phyloP scores from a whole-genome alignment of 2,888 invertebrate species.

The Cryptosula pallasiana region DNA sequence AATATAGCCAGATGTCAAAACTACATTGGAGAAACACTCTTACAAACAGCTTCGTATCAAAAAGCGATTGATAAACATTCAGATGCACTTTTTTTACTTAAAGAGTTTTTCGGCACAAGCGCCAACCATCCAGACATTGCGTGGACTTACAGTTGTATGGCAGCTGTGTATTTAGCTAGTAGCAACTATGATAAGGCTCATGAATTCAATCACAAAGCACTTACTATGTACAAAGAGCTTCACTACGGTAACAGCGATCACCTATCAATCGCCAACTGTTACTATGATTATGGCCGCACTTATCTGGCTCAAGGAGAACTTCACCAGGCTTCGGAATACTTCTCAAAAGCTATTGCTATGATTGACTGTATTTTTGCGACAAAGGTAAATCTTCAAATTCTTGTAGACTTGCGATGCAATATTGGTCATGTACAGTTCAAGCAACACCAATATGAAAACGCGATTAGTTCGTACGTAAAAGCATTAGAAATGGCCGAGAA shows the following conservation, averaged over 20 bases:
- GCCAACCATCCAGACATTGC: conserved; percentile 9
- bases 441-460: background rate
- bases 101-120: background rate
- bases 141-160: background rate
- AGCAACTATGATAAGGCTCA: background rate
- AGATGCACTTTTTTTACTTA: background rate
- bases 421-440: background rate
- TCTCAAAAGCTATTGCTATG: background rate
- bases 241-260: background rate
- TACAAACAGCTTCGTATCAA: background rate
- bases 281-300: background rate
- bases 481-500: background rate
- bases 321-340: conserved; percentile 3
- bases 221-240: background rate
- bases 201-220: background rate
- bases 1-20: background rate
- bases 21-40: background rate
- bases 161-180: background rate
- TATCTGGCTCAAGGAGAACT: background rate
- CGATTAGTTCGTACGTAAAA: background rate
- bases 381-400: background rate
- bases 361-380: background rate
- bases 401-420: background rate
- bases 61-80: background rate
- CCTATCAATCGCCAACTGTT: background rate